Evolutionary conservation across 2,797 vertebrate species (phyloP), one percentile per base, ranked within the genome.

Genomic region (Sebastes elongatus): DNA sequence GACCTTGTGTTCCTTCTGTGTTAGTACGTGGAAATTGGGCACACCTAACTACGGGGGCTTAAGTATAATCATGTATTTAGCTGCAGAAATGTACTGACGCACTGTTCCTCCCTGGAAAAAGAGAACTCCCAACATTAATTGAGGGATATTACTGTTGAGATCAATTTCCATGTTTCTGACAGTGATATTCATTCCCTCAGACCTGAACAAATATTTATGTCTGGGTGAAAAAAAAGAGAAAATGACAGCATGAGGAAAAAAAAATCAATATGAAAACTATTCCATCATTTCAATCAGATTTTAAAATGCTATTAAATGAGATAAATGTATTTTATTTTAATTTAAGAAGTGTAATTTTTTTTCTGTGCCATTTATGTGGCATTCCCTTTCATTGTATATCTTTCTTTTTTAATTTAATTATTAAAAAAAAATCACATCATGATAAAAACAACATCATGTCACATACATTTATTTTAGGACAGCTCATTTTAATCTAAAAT

Each of bases 61-160:
- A 96, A 95, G 94, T 96, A 86, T 95, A 96, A 95, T 96, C 94
- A 96, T 91, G 91, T 90, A 90, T 95, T 95, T 95, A 95, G 92
- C 93, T 90, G 88, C 89, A 94, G 92, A 92, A 93, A 94, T 93
- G 90, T 90, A 92, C 88, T 91, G 90, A 91, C 91, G 81, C 87
- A 93, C 93, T 91, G 92, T 94, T 94, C 91, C 87, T 94, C 91
- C 91, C 87, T 93, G 90, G 93, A 94, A 94, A 96, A 95, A 93
- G 89, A 92, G 85, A 92, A 92, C 92, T 93, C 91, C 93, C 90
- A 88, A 91, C 90, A 92, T 93, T 92, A 94, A 94, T 94, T 94
- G 88, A 87, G 93, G 92, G 93, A 93, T 93, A 94, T 94, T 94
- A 94, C 93, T 91, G 89, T 87, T 94, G 86, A 88, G 91, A 94